Evolutionary conservation across 2,888 invertebrate species (phyloP).

Genomic region (Drosophila siamana): DNA sequence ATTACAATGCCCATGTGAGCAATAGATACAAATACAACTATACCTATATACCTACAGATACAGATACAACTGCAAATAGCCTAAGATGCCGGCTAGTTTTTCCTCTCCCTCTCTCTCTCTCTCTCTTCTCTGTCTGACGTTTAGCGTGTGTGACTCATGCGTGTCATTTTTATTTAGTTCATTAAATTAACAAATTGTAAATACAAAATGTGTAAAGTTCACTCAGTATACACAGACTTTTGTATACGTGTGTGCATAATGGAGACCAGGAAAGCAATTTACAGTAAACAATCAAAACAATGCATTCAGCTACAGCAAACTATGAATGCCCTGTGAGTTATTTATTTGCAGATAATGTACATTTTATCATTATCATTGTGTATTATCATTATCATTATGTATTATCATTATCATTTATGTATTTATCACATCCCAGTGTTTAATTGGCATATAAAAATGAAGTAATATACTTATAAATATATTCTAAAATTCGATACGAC

Average conservation of each 20-base stretch:
- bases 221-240: constrained; percentile 4
- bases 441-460: too few relatives aligned
- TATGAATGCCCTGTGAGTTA: neutral
- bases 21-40: constrained; percentile 1
- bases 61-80: constrained; percentile 22
- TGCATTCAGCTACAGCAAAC: neutral
- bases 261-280: constrained; percentile 33
- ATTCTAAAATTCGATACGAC: too few relatives aligned
- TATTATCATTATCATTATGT: too few relatives aligned
- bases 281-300: constrained; percentile 10
- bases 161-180: constrained; percentile 57
- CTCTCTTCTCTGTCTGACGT: neutral
- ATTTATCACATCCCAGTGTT: too few relatives aligned
- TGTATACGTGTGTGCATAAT: constrained; percentile 7
- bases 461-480: too few relatives aligned
- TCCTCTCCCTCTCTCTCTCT: constrained; percentile 2
- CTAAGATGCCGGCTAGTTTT: constrained; percentile 33
- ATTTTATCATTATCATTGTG: too few relatives aligned
- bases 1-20: constrained; percentile 6
- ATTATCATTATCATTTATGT: too few relatives aligned
- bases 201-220: constrained; percentile 43
- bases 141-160: constrained; percentile 54
- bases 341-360: neutral
- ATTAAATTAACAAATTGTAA: constrained; percentile 54
- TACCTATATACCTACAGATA: neutral